Conservation (phyloP, 2,888 invertebrate species). For the Xanthia togata region DNA sequence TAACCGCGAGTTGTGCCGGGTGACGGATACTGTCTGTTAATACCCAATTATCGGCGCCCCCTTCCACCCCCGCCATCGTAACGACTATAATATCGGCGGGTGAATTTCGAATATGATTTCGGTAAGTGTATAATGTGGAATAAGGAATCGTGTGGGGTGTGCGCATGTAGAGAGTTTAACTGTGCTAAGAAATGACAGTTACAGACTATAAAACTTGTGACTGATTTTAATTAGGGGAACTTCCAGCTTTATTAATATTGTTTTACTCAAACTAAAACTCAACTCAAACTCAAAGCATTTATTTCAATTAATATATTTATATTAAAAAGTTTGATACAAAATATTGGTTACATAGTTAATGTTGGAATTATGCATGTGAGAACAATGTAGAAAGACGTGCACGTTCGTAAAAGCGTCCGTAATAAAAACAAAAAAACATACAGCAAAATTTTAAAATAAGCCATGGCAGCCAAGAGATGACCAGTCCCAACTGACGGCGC, state of each 20-base stretch:
- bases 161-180: background rate
- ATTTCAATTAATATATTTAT: no score
- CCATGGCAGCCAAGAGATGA: no score
- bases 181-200: background rate
- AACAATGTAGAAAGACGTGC: no score
- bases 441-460: no score
- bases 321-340: no score
- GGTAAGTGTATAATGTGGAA: conserved; percentile 45
- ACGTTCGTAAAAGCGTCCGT: no score
- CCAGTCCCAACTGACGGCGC: no score
- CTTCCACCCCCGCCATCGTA: conserved; percentile 54
- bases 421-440: no score
- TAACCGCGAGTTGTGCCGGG: conserved; percentile 78
- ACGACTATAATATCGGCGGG: conserved; percentile 58
- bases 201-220: background rate
- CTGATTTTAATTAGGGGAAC: background rate
- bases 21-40: conserved; percentile 84
- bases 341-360: no score
- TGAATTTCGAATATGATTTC: conserved; percentile 57
- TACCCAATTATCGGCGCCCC: conserved; percentile 80
- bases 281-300: no score
- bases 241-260: background rate
- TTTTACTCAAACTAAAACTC: no score
- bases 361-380: no score
- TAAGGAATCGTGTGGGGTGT: conserved; percentile 12